Conservation (phyloP, 2,113 vertebrate genomes). For the Sylvia atricapilla region DNA sequence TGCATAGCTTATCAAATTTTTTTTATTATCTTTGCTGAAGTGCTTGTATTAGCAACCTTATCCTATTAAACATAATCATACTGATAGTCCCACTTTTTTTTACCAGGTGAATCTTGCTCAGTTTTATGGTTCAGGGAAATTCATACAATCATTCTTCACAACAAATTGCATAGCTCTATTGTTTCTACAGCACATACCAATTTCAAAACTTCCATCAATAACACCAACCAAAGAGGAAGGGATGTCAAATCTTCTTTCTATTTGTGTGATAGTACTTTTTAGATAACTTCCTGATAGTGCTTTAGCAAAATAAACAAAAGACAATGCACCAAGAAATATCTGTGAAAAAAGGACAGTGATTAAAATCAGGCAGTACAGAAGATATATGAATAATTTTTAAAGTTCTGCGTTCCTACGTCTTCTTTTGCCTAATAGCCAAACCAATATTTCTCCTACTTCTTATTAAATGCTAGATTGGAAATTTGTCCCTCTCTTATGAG, state of each 20-base stretch:
- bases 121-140: background rate
- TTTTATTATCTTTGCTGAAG: background rate
- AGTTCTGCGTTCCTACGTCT: background rate
- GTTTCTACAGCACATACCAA: conserved; percentile 79
- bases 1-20: background rate
- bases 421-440: background rate
- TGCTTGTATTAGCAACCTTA: background rate
- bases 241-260: conserved; percentile 93
- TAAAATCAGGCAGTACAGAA: background rate
- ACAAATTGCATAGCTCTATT: background rate
- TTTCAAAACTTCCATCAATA: conserved; percentile 95
- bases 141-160: background rate
- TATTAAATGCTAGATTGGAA: background rate
- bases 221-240: conserved; percentile 90
- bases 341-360: conserved; percentile 53
- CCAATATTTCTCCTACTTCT: background rate
- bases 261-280: conserved; percentile 94
- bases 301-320: conserved; percentile 93
- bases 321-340: conserved; percentile 88
- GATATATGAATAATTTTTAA: background rate
- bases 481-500: background rate
- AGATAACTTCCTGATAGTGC: conserved; percentile 90
- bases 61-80: background rate
- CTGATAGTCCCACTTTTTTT: background rate
- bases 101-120: background rate